A percentile compares a stretch with the other conserved stretches of the same genome.
Evolutionary conservation across 2,797 vertebrate species (phyloP).

Genomic region (Alfaro cultratus): DNA sequence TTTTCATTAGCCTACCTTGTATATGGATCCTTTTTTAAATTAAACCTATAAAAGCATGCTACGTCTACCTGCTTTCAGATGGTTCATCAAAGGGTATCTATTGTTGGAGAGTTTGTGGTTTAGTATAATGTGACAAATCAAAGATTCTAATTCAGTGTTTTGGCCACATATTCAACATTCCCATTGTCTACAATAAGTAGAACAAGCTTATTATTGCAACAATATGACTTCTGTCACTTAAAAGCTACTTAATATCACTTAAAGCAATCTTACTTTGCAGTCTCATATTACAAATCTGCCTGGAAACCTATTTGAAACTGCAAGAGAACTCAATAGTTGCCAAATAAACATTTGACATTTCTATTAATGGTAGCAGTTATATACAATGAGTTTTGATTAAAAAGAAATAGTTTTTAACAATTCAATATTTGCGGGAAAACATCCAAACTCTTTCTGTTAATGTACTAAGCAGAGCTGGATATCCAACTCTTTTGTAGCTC

Average conservation of each 20-base stretch:
- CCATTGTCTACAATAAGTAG: neutral
- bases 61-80: neutral
- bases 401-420: neutral
- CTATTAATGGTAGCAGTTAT: neutral
- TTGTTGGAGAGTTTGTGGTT: neutral
- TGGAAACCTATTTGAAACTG: neutral
- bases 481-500: neutral
- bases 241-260: neutral
- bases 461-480: neutral
- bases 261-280: neutral
- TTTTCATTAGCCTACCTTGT: slow-evolving; percentile 20
- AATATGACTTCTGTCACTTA: neutral
- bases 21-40: slow-evolving; percentile 26
- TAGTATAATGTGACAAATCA: neutral
- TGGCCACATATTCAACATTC: neutral
- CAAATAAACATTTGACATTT: neutral
- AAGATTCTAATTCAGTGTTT: neutral
- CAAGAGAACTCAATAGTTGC: neutral
- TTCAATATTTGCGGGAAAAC: neutral
- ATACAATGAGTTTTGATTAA: neutral
- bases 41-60: neutral
- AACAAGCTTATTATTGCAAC: neutral
- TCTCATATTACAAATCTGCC: neutral
- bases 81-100: neutral
- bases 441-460: neutral